Evolutionary conservation across 2,888 invertebrate species (phyloP).

Genomic region (Boloria euphrosyne): DNA sequence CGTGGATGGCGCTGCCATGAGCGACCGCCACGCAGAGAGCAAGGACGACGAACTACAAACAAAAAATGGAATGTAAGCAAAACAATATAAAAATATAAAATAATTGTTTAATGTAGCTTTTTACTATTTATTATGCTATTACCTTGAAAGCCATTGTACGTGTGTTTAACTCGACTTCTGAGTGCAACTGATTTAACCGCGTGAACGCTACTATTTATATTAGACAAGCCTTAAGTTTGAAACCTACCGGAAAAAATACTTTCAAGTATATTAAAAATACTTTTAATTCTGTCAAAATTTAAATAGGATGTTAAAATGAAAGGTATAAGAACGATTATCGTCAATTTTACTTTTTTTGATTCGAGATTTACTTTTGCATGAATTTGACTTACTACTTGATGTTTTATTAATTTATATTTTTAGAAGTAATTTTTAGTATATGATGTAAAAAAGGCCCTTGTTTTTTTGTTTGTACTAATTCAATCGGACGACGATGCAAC

Average conservation of each 20-base stretch:
- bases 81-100: neutral
- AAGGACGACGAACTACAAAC: slow-evolving; percentile 59
- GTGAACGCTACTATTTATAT: slow-evolving; percentile 39
- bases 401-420: too few species aligned
- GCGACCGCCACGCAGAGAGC: slow-evolving; percentile 55
- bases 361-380: too few species aligned
- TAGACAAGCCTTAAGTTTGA: slow-evolving; percentile 26
- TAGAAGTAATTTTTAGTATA: too few species aligned
- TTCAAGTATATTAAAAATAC: neutral
- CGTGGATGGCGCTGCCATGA: slow-evolving; percentile 57
- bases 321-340: too few species aligned
- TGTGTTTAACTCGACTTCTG: slow-evolving; percentile 38
- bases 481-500: too few species aligned
- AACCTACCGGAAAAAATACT: slow-evolving; percentile 34
- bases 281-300: too few species aligned
- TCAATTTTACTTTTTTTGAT: too few species aligned
- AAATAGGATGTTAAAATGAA: too few species aligned
- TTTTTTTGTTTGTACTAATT: too few species aligned
- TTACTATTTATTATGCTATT: slow-evolving; percentile 20
- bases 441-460: too few species aligned
- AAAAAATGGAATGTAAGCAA: slow-evolving; percentile 33
- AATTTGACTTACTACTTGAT: too few species aligned
- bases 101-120: neutral
- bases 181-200: slow-evolving; percentile 35
- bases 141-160: slow-evolving; percentile 40